Evolutionary conservation across 2,888 invertebrate species (phyloP).

Genomic region (Xanthorhoe spadicearia): DNA sequence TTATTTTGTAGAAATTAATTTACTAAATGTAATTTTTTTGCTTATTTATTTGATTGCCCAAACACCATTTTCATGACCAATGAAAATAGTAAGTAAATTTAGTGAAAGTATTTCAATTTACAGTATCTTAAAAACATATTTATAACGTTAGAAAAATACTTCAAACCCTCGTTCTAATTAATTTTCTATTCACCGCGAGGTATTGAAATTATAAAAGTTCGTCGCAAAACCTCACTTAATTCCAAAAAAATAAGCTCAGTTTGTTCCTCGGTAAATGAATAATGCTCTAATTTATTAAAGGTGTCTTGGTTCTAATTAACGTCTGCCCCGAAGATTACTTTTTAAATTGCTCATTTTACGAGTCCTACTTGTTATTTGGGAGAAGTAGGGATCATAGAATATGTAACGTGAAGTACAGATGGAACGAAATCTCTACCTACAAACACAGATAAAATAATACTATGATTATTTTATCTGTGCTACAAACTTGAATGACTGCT

Average conservation of each 20-base stretch:
- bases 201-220: conserved; percentile 25
- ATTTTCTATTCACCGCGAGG: neutral
- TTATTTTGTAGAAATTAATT: neutral
- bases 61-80: neutral
- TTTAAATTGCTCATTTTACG: conserved; percentile 46
- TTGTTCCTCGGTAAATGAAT: conserved; percentile 49
- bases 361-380: conserved; percentile 35
- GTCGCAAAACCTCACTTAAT: conserved; percentile 44
- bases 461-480: too few species aligned
- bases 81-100: neutral
- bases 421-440: conserved; percentile 1
- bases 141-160: neutral
- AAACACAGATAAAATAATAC: neutral
- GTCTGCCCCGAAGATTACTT: conserved; percentile 43
- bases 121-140: neutral
- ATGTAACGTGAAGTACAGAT: neutral
- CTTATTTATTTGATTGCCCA: neutral
- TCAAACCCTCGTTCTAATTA: neutral
- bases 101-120: neutral
- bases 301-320: conserved; percentile 49
- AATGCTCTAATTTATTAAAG: conserved; percentile 53
- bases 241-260: conserved; percentile 36
- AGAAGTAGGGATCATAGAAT: conserved; percentile 14
- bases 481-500: too few species aligned
- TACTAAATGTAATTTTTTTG: neutral